These are phyloP conservation scores for Protobothrops mucrosquamatus DNA, from an alignment of 2,113 vertebrate genomes.

Conservation along the genomic window DNA sequence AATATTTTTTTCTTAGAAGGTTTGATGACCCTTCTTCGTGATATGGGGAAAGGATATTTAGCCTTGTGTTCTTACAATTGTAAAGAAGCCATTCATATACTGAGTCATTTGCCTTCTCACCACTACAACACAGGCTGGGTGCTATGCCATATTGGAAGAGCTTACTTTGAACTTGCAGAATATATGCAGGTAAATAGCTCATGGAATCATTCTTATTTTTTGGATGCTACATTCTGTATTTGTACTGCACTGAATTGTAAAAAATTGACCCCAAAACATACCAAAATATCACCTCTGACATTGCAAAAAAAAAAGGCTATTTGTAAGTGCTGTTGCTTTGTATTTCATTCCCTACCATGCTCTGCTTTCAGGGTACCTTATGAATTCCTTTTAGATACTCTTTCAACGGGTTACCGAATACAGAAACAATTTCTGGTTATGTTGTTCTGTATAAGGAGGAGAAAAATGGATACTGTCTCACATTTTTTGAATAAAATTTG, in stretches of 20 bases:
- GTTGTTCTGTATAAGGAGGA: not conserved
- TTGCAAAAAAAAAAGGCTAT: not conserved
- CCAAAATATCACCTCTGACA: not conserved
- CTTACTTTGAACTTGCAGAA: conserved; percentile 95
- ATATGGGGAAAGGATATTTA: conserved; percentile 93
- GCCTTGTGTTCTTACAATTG: conserved; percentile 97
- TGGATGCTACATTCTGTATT: not conserved
- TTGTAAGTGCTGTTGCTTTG: not conserved
- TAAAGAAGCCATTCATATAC: conserved; percentile 90
- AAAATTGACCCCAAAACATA: not conserved
- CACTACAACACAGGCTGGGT: conserved; percentile 99
- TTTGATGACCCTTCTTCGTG: conserved; percentile 92
- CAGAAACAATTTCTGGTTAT: not conserved
- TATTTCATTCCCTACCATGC: not conserved
- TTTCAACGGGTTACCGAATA: not conserved
- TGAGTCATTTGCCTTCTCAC: conserved; percentile 92
- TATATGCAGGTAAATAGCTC: conserved; percentile 87
- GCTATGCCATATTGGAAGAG: conserved; percentile 90
- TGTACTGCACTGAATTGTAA: not conserved
- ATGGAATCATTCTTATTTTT: not conserved
- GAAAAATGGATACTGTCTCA: not conserved
- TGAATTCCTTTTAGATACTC: not conserved
- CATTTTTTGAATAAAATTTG: not conserved
- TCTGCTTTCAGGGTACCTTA: not conserved
- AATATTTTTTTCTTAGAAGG: conserved; percentile 82